These are phyloP conservation scores for Dendrolimus punctatus DNA, from an alignment of 1,140 invertebrate genomes.

Conservation along the genomic window DNA sequence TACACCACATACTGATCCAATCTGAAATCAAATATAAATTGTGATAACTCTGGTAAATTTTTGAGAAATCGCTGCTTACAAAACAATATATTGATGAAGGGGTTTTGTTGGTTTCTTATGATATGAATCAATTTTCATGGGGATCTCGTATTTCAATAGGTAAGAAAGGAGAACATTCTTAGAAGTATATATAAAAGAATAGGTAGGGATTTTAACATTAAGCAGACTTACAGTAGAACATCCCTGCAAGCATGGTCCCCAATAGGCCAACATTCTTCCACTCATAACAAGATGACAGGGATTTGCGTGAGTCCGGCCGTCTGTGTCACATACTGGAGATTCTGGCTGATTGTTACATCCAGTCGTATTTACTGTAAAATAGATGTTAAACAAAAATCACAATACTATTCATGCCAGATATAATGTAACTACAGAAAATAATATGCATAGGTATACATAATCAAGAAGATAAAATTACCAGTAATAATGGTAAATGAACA, in stretches of 20 bases:
- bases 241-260: slow-evolving; percentile 80
- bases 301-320: slow-evolving; percentile 81
- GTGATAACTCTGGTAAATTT: neutral
- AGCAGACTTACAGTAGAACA: slow-evolving; percentile 51
- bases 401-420: neutral
- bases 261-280: slow-evolving; percentile 78
- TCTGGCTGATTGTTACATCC: slow-evolving; percentile 62
- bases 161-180: neutral
- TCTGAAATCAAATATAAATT: slow-evolving; percentile 40
- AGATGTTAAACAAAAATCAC: neutral
- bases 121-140: too few relatives aligned
- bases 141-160: neutral
- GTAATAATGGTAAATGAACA: too few relatives aligned
- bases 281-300: slow-evolving; percentile 80
- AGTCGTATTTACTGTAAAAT: slow-evolving; percentile 74
- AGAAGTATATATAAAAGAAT: slow-evolving; percentile 2
- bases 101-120: too few relatives aligned
- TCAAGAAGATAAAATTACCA: too few relatives aligned
- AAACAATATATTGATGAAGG: too few relatives aligned
- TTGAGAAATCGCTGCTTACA: too few relatives aligned
- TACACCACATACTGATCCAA: slow-evolving; percentile 84
- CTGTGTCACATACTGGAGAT: slow-evolving; percentile 82
- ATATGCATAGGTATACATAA: neutral
- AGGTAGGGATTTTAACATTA: slow-evolving; percentile 1
- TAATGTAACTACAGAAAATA: neutral